Base-by-base conservation (phyloP, 2,113 vertebrate species). In the Turnix velox region DNA sequence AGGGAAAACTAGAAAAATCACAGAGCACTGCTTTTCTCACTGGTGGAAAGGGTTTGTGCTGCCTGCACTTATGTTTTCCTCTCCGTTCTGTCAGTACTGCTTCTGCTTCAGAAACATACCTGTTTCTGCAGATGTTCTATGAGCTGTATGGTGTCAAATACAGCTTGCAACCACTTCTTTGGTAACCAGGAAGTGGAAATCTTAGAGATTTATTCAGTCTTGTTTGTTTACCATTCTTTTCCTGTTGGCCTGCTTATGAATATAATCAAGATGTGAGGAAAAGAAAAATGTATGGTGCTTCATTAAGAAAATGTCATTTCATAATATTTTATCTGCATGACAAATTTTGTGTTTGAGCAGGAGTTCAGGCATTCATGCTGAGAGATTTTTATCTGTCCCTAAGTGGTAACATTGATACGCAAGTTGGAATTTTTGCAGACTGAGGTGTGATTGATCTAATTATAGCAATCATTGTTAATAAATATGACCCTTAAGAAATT, bases 1-100 rank as follows among this genome's bases (percentile, higher is more conserved):
- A 83, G 71, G 78, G 51, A 79, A 75, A 62, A 31, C 27, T 1
- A 17, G 46, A n/a, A 40, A 84, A 77, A 51, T 66, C 46, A 6
- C 0, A 71, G 67, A 92, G 48, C 27, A 19, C 33, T 23, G 31
- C 52, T 84, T 87, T 91, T 48, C 84, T 75, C 0, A 0, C 45
- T 51, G 49, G 13, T 66, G 33, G 37, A 39, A 72, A 42, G 58
- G 39, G 69, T 76, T 88, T 0, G 0, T 51, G 37, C 61, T 75
- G 62, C 45, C 35, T 78, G 37, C 22, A 0, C 48, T 74, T 63
- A 30, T 2, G 9, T 66, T 79, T 49, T 28, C 54, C 23, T 67
- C 40, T 23, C 45, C 0, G 0, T 18, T 48, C 1, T 3, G 27
- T 49, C 3, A 1, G 39, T 49, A 48, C 49, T 39, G 4, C 51